These are phyloP conservation scores for Drosophila kikkawai DNA, from an alignment of 1,140 invertebrate genomes.

Conservation along the genomic window DNA sequence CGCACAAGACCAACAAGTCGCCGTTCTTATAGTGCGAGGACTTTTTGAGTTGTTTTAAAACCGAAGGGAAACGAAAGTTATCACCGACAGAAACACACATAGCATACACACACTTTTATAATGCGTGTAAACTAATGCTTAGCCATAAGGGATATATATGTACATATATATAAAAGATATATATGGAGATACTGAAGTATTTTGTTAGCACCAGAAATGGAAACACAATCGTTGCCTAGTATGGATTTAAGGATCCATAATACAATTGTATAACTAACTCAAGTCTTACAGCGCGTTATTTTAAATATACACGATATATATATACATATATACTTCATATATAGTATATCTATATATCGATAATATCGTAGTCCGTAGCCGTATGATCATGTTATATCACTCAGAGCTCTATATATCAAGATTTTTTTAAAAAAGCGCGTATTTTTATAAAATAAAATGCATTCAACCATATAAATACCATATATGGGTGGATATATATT, in stretches of 20 bases:
- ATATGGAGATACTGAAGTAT: constrained; percentile 62
- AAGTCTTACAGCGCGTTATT: constrained; percentile 77
- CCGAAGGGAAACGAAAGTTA: constrained; percentile 51
- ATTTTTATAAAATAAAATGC: constrained; percentile 54
- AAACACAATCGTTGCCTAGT: constrained; percentile 80
- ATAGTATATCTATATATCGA: constrained; percentile 31
- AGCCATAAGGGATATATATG: constrained; percentile 5
- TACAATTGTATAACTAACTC: constrained; percentile 75
- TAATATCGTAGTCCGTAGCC: constrained; percentile 38
- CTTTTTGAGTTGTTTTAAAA: constrained; percentile 15
- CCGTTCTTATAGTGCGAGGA: constrained; percentile 82
- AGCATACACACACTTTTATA: constrained; percentile 50
- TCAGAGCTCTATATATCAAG: constrained; percentile 74
- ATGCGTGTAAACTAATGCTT: constrained; percentile 37
- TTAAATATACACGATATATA: constrained; percentile 3
- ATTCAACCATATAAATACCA: constrained; percentile 18
- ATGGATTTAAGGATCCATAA: constrained; percentile 61
- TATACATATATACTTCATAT: neutral
- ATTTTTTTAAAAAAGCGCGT: constrained; percentile 51
- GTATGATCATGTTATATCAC: constrained; percentile 74
- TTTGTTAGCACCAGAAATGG: constrained; percentile 75
- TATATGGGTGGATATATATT: constrained; percentile 15
- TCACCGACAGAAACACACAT: constrained; percentile 48
- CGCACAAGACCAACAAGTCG: constrained; percentile 81
- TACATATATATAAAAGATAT: constrained; percentile 41